Evolutionary conservation across 30 jellyfish, hydroid and myxozoan genomes (phyloP).

Genomic region (Turritopsis rubra): DNA sequence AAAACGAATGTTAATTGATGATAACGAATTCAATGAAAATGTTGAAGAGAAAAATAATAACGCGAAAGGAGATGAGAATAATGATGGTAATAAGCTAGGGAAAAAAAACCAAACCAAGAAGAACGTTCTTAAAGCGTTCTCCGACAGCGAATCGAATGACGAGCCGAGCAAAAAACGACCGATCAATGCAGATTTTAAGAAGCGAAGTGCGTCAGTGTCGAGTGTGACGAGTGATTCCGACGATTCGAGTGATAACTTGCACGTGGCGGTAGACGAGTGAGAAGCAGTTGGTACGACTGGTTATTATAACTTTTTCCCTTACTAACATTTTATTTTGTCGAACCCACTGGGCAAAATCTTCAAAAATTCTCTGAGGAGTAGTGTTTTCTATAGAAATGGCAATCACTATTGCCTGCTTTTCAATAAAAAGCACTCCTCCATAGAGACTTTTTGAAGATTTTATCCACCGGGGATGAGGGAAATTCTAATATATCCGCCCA

Average conservation of each 20-base stretch:
- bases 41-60: background rate
- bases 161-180: background rate
- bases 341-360: background rate
- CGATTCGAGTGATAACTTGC: background rate
- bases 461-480: background rate
- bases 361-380: background rate
- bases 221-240: background rate
- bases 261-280: background rate
- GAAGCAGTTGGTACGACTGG: no score
- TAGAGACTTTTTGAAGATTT: background rate
- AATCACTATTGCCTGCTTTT: background rate
- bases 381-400: background rate
- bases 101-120: no score
- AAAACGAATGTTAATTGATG: background rate
- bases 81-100: background rate
- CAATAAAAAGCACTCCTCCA: background rate
- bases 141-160: background rate
- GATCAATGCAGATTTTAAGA: background rate
- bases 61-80: background rate
- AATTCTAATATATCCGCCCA: no score
- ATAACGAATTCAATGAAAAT: background rate
- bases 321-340: no score
- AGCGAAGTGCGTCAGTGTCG: background rate
- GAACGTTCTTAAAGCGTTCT: no score
- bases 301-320: no score